A percentile compares a stretch with the other conserved stretches of the same genome.
phyloP scores from a whole-genome alignment of 2,888 invertebrate species.

The Fissipunctia ypsillon region DNA sequence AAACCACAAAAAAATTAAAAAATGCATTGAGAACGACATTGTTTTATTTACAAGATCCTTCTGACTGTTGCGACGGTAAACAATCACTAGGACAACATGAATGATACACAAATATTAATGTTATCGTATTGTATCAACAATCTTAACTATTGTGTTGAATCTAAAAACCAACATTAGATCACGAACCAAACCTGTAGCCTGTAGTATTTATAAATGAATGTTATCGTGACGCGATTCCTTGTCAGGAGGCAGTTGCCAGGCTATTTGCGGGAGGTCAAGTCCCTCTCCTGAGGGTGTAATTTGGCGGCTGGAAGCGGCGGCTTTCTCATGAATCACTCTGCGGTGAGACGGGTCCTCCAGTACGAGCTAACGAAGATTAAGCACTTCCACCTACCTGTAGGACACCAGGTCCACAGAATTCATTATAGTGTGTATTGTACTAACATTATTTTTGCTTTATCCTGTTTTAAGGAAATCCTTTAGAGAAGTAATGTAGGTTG shows the following conservation, averaged over 20 bases:
- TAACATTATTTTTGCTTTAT: not conserved
- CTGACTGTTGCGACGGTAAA: not conserved
- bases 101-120: no score
- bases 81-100: not conserved
- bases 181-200: not conserved
- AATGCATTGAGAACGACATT: not conserved
- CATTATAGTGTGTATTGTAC: not conserved
- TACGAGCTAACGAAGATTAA: slow-evolving; percentile 1
- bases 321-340: slow-evolving; percentile 32
- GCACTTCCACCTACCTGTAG: not conserved
- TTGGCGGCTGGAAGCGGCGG: slow-evolving; percentile 1
- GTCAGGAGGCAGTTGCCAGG: not conserved
- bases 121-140: slow-evolving; percentile 8
- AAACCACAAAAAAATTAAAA: not conserved
- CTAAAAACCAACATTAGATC: slow-evolving; percentile 19
- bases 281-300: slow-evolving; percentile 11
- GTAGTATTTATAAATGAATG: not conserved
- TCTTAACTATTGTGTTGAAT: not conserved
- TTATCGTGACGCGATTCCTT: not conserved
- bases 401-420: not conserved
- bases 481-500: not conserved
- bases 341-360: not conserved
- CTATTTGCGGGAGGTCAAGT: slow-evolving; percentile 1
- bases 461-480: not conserved
- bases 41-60: not conserved